These are phyloP conservation scores for Catajapyx aquilonaris DNA, from an alignment of 1,140 invertebrate genomes.

Conservation along the genomic window DNA sequence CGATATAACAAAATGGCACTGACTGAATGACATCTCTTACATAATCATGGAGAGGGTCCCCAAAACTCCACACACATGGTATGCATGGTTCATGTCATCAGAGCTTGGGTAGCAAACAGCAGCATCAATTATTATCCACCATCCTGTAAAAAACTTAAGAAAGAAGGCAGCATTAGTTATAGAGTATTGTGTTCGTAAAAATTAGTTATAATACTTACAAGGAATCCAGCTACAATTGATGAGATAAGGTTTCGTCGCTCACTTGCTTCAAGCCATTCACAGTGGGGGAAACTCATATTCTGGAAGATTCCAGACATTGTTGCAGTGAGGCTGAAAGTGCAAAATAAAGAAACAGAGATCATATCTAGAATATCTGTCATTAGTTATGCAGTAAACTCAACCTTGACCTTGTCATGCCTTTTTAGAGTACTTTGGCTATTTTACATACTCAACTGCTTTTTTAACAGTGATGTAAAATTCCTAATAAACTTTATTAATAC, in stretches of 20 bases:
- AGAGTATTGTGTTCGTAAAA: constrained; percentile 5
- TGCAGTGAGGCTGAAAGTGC: too few species aligned
- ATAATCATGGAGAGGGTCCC: constrained; percentile 86
- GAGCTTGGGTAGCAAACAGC: constrained; percentile 47
- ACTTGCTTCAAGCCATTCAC: constrained; percentile 39
- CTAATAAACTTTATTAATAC: too few species aligned
- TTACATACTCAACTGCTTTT: too few species aligned
- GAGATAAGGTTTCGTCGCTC: constrained; percentile 60
- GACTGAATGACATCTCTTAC: too few species aligned
- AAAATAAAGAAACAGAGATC: too few species aligned
- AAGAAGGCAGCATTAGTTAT: constrained; percentile 19
- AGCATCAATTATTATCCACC: constrained; percentile 96
- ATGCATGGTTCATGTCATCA: constrained; percentile 44
- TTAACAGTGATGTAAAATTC: too few species aligned
- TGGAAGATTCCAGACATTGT: constrained; percentile 6
- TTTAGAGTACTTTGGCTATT: too few species aligned
- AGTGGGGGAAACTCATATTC: constrained; percentile 25
- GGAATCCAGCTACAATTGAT: constrained; percentile 55
- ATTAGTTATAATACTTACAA: constrained; percentile 35
- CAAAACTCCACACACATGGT: constrained; percentile 84
- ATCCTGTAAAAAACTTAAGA: constrained; percentile 78
- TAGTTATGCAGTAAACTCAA: too few species aligned
- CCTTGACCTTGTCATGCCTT: too few species aligned
- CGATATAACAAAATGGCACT: too few species aligned
- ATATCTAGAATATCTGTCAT: too few species aligned